Evolutionary conservation across 2,888 invertebrate species (phyloP), one percentile per base, ranked within the genome.

Genomic region (Neoascia interrupta): DNA sequence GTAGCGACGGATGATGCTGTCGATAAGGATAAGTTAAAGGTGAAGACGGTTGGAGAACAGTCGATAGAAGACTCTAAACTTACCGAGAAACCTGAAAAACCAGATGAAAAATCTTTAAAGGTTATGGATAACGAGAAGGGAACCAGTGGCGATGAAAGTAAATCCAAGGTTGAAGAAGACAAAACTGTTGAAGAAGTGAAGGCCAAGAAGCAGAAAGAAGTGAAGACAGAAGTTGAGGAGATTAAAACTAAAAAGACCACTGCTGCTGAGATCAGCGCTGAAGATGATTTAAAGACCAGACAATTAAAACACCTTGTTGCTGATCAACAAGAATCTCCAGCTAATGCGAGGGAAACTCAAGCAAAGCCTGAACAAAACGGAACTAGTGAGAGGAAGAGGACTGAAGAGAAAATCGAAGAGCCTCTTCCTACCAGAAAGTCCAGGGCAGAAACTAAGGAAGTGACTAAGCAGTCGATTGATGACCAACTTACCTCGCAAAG

Each of bases 21-120:
- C 3, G n/a, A 6, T 8, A 45, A 26, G 10, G 26, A 16, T 28
- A 1, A 10, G 28, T n/a, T 23, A 19, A 19, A 19, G 1, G 3
- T 5, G 13, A 23, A 2, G 31, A 5, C n/a, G 15, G 37, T n/a
- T n/a, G n/a, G n/a, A n/a, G n/a, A n/a, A n/a, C n/a, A n/a, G n/a
- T n/a, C n/a, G n/a, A n/a, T n/a, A n/a, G n/a, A n/a, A n/a, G n/a
- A n/a, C n/a, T n/a, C n/a, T n/a, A n/a, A n/a, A n/a, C n/a, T n/a
- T n/a, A n/a, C 83, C 45, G 76, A 45, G 61, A 79, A 82, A 53
- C 68, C 82, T 11, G 51, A 51, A 69, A 81, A 83, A 56, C 41
- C 72, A 37, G 81, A 51, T 79, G 81, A 83, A 49, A 54, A 60
- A 74, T 43, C 79, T 81, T 21, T 49, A 81, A 19, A 81, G 63